These are phyloP conservation scores for Panzeria rudis DNA, from an alignment of 2,888 invertebrate species.

Conservation along the genomic window DNA sequence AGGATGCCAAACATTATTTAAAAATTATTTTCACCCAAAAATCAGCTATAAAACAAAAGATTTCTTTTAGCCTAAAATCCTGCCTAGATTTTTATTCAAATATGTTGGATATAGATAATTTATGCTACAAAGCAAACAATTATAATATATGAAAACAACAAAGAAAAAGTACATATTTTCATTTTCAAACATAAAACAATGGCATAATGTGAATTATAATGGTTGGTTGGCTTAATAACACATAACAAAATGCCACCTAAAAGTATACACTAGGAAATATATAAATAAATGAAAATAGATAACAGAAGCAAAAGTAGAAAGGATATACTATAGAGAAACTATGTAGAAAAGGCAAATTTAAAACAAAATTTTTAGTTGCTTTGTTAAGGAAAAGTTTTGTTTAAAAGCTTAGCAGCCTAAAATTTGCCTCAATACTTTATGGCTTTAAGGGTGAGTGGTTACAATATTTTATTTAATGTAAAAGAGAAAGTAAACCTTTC, in stretches of 20 bases:
- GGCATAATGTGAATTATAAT: background rate
- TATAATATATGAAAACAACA: background rate
- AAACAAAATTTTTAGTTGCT: background rate
- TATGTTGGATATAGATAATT: conserved; percentile 4
- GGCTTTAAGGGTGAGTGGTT: conserved; percentile 80
- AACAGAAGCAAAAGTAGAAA: background rate
- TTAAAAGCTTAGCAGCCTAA: background rate
- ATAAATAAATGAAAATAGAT: background rate
- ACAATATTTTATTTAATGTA: conserved; percentile 60
- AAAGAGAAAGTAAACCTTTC: background rate
- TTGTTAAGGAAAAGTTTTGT: conserved; percentile 8
- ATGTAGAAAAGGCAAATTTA: background rate
- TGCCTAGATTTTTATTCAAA: conserved; percentile 33
- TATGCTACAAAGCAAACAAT: conserved; percentile 33
- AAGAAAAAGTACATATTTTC: background rate
- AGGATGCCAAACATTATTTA: background rate
- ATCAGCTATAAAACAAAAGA: background rate
- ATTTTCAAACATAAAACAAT: background rate
- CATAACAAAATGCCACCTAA: background rate
- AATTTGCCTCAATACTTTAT: conserved; percentile 72
- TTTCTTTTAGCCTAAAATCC: conserved; percentile 15
- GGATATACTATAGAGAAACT: background rate
- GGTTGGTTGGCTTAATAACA: background rate
- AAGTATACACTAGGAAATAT: conserved; percentile 36
- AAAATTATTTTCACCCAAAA: background rate